These are phyloP conservation scores for Spongilla lacustris DNA, from an alignment of 37 sponge, comb jelly and placozoan species.

Conservation along the genomic window DNA sequence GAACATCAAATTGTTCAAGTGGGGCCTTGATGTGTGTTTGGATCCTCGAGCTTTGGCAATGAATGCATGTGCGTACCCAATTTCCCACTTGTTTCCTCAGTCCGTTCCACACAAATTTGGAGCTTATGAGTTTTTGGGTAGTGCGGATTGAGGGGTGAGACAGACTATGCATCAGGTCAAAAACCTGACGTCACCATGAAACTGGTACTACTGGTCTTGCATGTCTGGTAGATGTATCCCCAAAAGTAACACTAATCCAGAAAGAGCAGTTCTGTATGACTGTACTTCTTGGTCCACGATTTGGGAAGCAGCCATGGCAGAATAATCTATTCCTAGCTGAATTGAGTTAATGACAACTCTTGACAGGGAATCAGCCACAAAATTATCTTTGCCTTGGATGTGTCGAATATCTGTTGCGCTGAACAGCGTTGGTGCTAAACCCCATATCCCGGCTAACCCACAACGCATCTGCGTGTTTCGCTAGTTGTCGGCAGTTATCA, in stretches of 20 bases:
- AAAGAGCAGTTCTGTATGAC: conserved; percentile 26
- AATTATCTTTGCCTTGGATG: neutral
- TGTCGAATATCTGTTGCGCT: neutral
- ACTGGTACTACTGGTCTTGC: conserved; percentile 40
- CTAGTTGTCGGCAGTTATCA: neutral
- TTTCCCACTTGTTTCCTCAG: conserved; percentile 18
- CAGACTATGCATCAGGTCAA: conserved; percentile 28
- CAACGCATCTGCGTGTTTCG: conserved; percentile 15
- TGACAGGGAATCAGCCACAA: neutral
- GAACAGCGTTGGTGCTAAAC: neutral
- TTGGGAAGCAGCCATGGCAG: conserved; percentile 40
- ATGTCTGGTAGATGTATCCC: conserved; percentile 35
- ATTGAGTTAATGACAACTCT: neutral
- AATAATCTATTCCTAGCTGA: conserved; percentile 4
- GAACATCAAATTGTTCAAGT: neutral
- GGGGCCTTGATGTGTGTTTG: conserved; percentile 17
- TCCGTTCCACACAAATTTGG: conserved; percentile 22
- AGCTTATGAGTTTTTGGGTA: conserved; percentile 8
- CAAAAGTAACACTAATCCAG: conserved; percentile 11
- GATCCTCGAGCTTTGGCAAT: conserved; percentile 21
- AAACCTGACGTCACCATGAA: conserved; percentile 9
- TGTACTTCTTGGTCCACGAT: conserved; percentile 26
- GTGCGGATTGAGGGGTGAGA: conserved; percentile 24
- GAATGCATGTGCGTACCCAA: conserved; percentile 32
- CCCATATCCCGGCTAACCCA: conserved; percentile 2